These are phyloP conservation scores for Dicranocentrus wangi DNA, from an alignment of 2,888 invertebrate genomes.

Conservation along the genomic window DNA sequence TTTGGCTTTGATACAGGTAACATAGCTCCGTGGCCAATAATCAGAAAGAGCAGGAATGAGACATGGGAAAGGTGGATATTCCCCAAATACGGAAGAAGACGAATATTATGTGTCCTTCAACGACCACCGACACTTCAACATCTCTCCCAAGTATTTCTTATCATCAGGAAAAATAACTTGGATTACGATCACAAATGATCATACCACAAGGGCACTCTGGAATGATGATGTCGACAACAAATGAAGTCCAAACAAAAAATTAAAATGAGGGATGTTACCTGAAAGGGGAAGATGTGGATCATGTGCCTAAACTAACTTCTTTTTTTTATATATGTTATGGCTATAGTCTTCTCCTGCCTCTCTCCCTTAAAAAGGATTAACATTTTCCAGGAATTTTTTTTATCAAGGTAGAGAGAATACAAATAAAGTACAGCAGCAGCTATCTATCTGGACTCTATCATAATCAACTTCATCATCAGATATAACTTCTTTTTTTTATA, in stretches of 20 bases:
- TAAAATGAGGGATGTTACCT: conserved; percentile 9
- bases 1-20: not conserved
- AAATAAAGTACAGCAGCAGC: conserved; percentile 29
- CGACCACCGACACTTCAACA: conserved; percentile 35
- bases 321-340: conserved; percentile 38
- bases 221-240: conserved; percentile 42
- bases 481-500: too few relatives aligned
- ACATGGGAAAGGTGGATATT: conserved; percentile 31
- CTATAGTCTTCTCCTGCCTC: too few relatives aligned
- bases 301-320: too few relatives aligned
- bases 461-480: conserved; percentile 34
- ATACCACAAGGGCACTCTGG: too few relatives aligned
- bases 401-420: conserved; percentile 12
- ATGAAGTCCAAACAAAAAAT: conserved; percentile 24
- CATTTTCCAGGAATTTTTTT: conserved; percentile 16
- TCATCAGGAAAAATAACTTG: too few relatives aligned
- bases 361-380: conserved; percentile 32
- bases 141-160: too few relatives aligned
- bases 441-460: conserved; percentile 17
- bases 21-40: too few relatives aligned
- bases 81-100: conserved; percentile 33
- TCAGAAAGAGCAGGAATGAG: too few relatives aligned
- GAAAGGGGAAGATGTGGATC: not conserved
- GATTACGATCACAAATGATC: too few relatives aligned
- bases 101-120: conserved; percentile 17